Base-by-base conservation (phyloP, 2,888 invertebrate genomes). In the Apotomis capreana region DNA sequence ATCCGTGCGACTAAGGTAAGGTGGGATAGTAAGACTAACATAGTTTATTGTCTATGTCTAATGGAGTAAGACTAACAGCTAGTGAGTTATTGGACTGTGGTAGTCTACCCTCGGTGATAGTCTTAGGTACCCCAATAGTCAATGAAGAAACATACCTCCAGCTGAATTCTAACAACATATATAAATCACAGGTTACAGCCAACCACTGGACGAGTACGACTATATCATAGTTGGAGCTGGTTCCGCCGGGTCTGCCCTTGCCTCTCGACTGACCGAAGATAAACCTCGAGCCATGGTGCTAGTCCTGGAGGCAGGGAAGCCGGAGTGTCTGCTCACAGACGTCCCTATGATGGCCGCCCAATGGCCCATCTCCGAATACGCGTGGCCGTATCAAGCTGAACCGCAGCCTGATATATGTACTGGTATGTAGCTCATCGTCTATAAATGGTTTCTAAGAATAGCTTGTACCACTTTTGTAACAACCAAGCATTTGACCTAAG, bases 161-260 rank as follows among this genome's bases (percentile, higher is more conserved):
- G 13, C 15, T 15, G 8, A 13, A 54, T 15, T 6, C 4, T 54
- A 3, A 9, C 13, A 26, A 69, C 15, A 69, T 55, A 37, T 57
- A 62, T 36, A 15, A 13, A 59, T 83, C 85, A 3, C 80, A 90
- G 90, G 89, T 46, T 85, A 78, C 73, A 79, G 77, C 3, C 77
- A 79, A 72, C 84, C 88, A 0, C 78, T 88, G 13, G 89, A 92
- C 4, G 93, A 92, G 83, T 96, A 95, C 82, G 96, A 96, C 80
- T 96, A 96, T 78, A 90, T 96, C 4, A 89, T 96, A 36, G 92
- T 96, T 0, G 96, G 96, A 0, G 95, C 95, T 0, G 96, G 96
- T 0, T 95, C 96, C 0, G 95, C 95, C 0, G 97, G 97, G 0
- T 95, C 96, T 0, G 95, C 95, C 0, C 80, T 97, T 9, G 96